Evolutionary conservation across 2,888 invertebrate species (phyloP).

Genomic region (Drosophila longiperda): DNA sequence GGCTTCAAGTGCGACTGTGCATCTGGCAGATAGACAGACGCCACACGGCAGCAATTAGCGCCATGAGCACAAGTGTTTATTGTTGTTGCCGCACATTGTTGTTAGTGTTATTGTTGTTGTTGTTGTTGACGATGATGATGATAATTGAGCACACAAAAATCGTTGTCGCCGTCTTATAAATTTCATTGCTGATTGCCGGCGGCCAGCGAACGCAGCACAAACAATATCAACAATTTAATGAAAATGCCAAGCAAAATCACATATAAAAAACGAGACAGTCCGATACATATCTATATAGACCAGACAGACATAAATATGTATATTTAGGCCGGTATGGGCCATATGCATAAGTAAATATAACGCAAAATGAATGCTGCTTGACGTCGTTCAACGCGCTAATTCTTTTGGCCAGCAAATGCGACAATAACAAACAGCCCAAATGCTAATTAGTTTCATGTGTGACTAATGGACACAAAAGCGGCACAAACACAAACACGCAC

Average conservation of each 20-base stretch:
- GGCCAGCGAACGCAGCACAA: constrained; percentile 44
- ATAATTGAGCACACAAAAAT: constrained; percentile 69
- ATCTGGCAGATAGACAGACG: constrained; percentile 51
- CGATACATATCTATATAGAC: constrained; percentile 22
- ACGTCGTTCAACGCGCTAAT: constrained; percentile 76
- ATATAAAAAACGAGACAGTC: constrained; percentile 34
- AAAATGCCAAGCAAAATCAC: constrained; percentile 65
- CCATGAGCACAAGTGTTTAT: constrained; percentile 51
- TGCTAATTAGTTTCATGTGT: constrained; percentile 82
- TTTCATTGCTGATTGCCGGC: constrained; percentile 77
- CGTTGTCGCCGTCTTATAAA: constrained; percentile 69
- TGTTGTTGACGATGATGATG: constrained; percentile 52
- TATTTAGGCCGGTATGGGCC: constrained; percentile 12
- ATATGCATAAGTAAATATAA: constrained; percentile 57
- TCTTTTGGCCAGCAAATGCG: constrained; percentile 80
- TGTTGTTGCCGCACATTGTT: constrained; percentile 24
- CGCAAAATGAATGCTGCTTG: constrained; percentile 71
- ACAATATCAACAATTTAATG: constrained; percentile 78
- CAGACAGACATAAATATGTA: constrained; percentile 10
- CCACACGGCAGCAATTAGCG: constrained; percentile 79
- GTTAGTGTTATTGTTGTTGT: constrained; percentile 17
- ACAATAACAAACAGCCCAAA: constrained; percentile 82
- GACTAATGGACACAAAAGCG: constrained; percentile 79
- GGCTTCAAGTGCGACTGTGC: constrained; percentile 34
- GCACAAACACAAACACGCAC: constrained; percentile 54